A percentile compares a stretch with the other conserved stretches of the same genome.
Evolutionary conservation across 2,888 invertebrate species (phyloP).

Genomic region (Cheilosia pagana): DNA sequence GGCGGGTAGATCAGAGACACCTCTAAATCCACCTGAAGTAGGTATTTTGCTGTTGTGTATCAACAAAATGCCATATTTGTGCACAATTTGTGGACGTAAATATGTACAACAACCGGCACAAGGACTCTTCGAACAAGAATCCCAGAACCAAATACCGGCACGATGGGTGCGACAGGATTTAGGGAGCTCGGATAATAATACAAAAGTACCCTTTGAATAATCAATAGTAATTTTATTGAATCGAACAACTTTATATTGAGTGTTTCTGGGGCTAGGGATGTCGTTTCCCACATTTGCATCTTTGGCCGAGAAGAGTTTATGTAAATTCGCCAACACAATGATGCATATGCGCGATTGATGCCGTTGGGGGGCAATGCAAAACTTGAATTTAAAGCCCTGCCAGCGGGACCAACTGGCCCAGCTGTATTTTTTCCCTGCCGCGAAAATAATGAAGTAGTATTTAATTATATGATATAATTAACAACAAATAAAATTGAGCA

Average conservation of each 20-base stretch:
- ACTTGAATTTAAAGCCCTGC: slow-evolving; percentile 6
- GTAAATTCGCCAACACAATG: not conserved
- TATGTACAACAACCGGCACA: slow-evolving; percentile 48
- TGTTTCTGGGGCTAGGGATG: slow-evolving; percentile 24
- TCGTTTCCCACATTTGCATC: not conserved
- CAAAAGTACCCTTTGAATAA: slow-evolving; percentile 73
- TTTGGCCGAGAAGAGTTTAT: not conserved
- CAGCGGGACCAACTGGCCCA: not conserved
- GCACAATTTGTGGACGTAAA: slow-evolving; percentile 73
- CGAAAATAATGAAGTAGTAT: slow-evolving; percentile 45
- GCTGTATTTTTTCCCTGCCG: slow-evolving; percentile 16
- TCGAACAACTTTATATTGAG: slow-evolving; percentile 67
- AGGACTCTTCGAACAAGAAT: slow-evolving; percentile 44
- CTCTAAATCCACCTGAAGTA: slow-evolving; percentile 71
- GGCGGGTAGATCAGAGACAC: slow-evolving; percentile 56
- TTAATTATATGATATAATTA: slow-evolving; percentile 58
- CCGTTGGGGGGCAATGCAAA: not conserved
- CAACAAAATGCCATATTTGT: slow-evolving; percentile 75
- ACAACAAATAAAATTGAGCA: slow-evolving; percentile 33
- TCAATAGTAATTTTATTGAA: slow-evolving; percentile 75
- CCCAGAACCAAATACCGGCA: slow-evolving; percentile 21
- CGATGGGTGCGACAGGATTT: slow-evolving; percentile 1
- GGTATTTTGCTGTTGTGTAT: slow-evolving; percentile 69
- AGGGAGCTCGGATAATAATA: slow-evolving; percentile 53
- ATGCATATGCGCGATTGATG: slow-evolving; percentile 7